phyloP scores from a whole-genome alignment of 37 sponge, comb jelly and placozoan species.

The Hexactinellida sp. region DNA sequence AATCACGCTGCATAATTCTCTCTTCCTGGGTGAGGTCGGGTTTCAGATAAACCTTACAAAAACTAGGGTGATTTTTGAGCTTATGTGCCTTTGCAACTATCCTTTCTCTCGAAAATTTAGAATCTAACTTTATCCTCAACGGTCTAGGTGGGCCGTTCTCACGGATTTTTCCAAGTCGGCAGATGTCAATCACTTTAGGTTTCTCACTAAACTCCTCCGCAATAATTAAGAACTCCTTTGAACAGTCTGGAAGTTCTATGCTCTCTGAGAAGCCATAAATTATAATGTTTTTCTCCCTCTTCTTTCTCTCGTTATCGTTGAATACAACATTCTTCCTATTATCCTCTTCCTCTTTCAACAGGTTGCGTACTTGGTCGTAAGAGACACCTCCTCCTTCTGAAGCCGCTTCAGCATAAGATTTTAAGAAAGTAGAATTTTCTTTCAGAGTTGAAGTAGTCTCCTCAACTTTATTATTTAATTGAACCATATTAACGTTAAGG shows the following conservation, averaged over 20 bases:
- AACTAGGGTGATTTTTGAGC: neutral
- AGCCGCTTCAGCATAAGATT: neutral
- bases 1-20: neutral
- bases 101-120: neutral
- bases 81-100: neutral
- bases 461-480: neutral
- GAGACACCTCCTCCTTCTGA: neutral
- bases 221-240: constrained; percentile 2
- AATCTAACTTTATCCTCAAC: neutral
- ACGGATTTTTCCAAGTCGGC: neutral
- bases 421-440: neutral
- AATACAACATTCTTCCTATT: neutral
- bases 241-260: neutral
- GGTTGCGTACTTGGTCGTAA: neutral
- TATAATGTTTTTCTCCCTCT: neutral
- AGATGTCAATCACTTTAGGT: neutral
- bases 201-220: neutral
- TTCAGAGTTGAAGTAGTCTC: neutral
- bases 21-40: neutral
- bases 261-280: neutral
- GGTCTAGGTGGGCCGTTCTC: neutral
- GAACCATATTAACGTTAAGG: neutral
- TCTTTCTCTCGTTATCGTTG: neutral
- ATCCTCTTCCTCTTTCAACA: neutral
- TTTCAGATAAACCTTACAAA: neutral